Evolutionary conservation across 2,113 vertebrate species (phyloP).

Genomic region (Athene cunicularia): DNA sequence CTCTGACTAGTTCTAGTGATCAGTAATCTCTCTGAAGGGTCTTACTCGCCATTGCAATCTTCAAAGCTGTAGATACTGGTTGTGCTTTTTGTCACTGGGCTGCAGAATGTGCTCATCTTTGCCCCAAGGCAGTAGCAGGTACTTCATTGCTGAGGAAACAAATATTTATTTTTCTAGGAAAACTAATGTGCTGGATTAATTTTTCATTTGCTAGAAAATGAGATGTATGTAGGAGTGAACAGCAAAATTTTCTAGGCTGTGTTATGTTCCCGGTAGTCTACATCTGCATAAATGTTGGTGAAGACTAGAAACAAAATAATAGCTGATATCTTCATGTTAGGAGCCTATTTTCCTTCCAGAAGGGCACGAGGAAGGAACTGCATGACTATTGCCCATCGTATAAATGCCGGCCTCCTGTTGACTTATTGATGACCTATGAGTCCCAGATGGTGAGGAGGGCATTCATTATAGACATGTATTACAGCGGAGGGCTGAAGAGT

Average conservation of each 20-base stretch:
- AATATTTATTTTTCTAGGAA: neutral
- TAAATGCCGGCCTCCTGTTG: neutral
- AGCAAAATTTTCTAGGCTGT: neutral
- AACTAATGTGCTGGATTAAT: neutral
- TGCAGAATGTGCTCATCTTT: neutral
- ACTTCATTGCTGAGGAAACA: neutral
- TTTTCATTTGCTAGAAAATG: neutral
- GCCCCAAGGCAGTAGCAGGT: too few species aligned
- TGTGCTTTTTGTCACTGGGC: neutral
- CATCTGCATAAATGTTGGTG: neutral
- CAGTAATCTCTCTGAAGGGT: neutral
- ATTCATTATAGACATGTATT: neutral
- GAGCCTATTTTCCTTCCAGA: neutral
- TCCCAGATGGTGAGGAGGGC: neutral
- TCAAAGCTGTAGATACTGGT: neutral
- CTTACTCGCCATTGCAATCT: neutral
- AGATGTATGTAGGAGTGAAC: accelerated
- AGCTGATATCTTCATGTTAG: neutral
- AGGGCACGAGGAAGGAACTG: neutral
- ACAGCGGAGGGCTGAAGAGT: neutral
- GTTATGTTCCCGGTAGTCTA: accelerated
- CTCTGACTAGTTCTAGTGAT: neutral
- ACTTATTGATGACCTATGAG: accelerated
- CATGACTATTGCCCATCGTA: neutral
- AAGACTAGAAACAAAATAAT: neutral